Evolutionary conservation across 2,888 invertebrate genomes (phyloP).

Genomic region (Capitulum mitella): DNA sequence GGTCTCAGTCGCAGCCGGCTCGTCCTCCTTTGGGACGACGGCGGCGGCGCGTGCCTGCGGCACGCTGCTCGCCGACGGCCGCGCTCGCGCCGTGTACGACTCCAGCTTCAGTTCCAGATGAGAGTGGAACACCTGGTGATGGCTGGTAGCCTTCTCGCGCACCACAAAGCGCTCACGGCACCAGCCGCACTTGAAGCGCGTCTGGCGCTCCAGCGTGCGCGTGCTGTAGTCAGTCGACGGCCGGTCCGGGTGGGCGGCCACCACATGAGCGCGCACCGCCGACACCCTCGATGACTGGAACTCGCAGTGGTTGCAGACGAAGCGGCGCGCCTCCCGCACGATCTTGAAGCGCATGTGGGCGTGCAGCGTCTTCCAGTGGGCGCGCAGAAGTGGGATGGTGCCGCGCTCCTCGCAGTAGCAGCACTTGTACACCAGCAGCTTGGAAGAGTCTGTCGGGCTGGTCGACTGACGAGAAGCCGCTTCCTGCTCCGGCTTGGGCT

Average conservation of each 20-base stretch:
- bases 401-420: neutral
- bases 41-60: too few species aligned
- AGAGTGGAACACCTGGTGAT: neutral
- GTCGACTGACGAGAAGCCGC: neutral
- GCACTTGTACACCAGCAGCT: neutral
- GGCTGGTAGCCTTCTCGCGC: neutral
- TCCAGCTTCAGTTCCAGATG: neutral
- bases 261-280: neutral
- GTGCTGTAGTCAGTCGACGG: neutral
- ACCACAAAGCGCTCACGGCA: neutral
- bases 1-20: neutral
- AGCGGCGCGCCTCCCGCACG: neutral
- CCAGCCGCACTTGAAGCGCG: conserved; percentile 1
- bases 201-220: neutral
- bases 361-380: neutral
- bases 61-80: too few species aligned
- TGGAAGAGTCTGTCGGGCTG: neutral
- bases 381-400: neutral
- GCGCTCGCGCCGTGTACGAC: neutral
- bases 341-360: neutral
- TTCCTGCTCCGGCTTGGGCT: neutral
- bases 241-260: neutral
- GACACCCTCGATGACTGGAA: neutral
- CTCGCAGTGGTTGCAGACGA: neutral
- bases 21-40: too few species aligned